phyloP scores from a whole-genome alignment of 2,113 vertebrate genomes.

The Semnopithecus entellus region DNA sequence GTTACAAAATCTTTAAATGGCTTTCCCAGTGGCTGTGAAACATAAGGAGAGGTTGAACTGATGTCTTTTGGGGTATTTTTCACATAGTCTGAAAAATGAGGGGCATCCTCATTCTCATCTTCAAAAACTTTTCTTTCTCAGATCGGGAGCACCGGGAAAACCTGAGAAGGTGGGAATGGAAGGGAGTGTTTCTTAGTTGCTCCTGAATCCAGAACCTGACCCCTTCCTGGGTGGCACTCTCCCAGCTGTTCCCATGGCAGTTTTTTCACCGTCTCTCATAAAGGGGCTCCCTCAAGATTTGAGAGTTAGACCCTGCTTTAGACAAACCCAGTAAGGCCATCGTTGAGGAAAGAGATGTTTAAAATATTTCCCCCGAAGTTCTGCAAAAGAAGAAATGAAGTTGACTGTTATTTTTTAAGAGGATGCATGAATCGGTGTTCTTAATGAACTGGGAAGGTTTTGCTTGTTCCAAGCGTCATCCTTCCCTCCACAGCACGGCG shows the following conservation, averaged over 20 bases:
- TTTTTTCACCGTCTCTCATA: neutral
- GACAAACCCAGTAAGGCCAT: neutral
- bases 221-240: neutral
- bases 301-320: neutral
- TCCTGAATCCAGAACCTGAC: neutral
- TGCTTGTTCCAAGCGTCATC: neutral
- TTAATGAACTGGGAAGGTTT: neutral
- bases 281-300: neutral
- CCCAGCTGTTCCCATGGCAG: neutral
- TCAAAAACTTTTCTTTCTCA: neutral
- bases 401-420: neutral
- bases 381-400: neutral
- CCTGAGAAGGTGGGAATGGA: neutral
- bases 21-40: neutral
- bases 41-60: neutral
- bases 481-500: fast-evolving
- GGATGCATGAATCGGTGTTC: neutral
- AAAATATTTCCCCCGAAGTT: neutral
- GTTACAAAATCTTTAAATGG: neutral
- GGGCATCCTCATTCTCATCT: neutral
- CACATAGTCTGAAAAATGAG: neutral
- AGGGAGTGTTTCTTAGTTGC: neutral
- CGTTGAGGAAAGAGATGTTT: neutral
- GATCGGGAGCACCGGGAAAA: fast-evolving
- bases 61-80: neutral